phyloP scores from a whole-genome alignment of 2,113 vertebrate species.

The Irena cyanogastra region DNA sequence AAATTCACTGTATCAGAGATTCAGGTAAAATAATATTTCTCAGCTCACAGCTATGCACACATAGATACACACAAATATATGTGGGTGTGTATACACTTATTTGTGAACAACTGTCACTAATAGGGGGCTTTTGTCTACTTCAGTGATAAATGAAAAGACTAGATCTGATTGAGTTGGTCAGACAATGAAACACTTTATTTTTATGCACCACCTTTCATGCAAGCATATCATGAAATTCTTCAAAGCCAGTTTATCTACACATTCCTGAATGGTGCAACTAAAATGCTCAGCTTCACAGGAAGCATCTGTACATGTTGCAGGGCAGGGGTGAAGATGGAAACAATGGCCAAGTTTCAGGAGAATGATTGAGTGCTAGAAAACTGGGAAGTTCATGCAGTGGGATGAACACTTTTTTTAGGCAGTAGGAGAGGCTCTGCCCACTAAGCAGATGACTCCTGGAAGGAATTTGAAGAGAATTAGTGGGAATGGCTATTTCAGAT shows the following conservation, averaged over 20 bases:
- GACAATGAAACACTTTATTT: not conserved
- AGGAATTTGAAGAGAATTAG: slow-evolving; percentile 36
- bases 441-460: slow-evolving; percentile 4
- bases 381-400: slow-evolving; percentile 49
- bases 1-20: no score
- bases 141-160: not conserved
- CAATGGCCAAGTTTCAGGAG: slow-evolving; percentile 61
- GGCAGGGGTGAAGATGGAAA: slow-evolving; percentile 63
- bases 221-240: not conserved
- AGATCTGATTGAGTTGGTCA: not conserved
- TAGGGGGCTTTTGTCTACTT: not conserved
- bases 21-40: not conserved
- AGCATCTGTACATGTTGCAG: slow-evolving; percentile 68
- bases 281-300: slow-evolving; percentile 55
- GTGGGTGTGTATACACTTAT: not conserved
- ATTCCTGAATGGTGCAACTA: slow-evolving; percentile 1
- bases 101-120: not conserved
- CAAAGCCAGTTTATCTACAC: slow-evolving; percentile 48
- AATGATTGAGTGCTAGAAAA: slow-evolving; percentile 63
- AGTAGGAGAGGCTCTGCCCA: not conserved
- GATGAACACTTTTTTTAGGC: slow-evolving; percentile 44
- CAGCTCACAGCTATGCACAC: not conserved
- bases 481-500: slow-evolving; percentile 56
- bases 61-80: not conserved
- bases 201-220: not conserved